Evolutionary conservation across 2,113 vertebrate species (phyloP).

Genomic region (Romanogobio albipinnatus): DNA sequence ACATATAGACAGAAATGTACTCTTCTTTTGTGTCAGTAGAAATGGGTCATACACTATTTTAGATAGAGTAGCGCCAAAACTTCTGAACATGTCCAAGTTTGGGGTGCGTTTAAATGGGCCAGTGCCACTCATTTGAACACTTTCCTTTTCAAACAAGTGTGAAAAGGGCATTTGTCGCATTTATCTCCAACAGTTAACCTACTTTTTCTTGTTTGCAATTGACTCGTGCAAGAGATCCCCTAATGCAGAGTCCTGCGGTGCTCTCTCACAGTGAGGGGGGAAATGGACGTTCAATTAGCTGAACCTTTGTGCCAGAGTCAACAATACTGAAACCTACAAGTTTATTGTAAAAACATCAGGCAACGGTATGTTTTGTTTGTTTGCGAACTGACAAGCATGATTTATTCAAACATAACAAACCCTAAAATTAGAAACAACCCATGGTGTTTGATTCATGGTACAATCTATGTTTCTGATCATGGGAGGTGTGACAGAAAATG

Average conservation of each 20-base stretch:
- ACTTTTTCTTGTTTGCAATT: conserved; percentile 7
- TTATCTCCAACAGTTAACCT: conserved; percentile 21
- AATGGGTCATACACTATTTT: conserved; percentile 45
- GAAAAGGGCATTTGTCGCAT: background rate
- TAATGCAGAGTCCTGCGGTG: conserved; percentile 2
- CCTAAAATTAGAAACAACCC: conserved; percentile 3
- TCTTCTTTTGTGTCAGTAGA: conserved; percentile 26
- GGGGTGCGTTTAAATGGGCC: conserved; percentile 42
- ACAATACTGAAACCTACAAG: background rate
- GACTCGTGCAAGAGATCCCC: background rate
- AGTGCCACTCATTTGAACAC: conserved; percentile 8
- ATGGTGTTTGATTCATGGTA: background rate
- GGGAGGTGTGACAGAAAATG: background rate
- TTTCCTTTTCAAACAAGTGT: conserved; percentile 22
- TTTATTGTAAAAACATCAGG: background rate
- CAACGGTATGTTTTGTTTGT: background rate
- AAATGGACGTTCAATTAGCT: background rate
- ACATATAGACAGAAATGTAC: conserved; percentile 8
- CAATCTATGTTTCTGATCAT: conserved; percentile 10
- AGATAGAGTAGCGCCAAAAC: conserved; percentile 16
- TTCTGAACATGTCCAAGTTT: background rate
- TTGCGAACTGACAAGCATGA: background rate
- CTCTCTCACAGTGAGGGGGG: background rate
- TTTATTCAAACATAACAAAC: background rate
- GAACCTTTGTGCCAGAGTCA: background rate